phyloP scores from a whole-genome alignment of 2,888 invertebrate species.

The Psylliodes chrysocephalus region DNA sequence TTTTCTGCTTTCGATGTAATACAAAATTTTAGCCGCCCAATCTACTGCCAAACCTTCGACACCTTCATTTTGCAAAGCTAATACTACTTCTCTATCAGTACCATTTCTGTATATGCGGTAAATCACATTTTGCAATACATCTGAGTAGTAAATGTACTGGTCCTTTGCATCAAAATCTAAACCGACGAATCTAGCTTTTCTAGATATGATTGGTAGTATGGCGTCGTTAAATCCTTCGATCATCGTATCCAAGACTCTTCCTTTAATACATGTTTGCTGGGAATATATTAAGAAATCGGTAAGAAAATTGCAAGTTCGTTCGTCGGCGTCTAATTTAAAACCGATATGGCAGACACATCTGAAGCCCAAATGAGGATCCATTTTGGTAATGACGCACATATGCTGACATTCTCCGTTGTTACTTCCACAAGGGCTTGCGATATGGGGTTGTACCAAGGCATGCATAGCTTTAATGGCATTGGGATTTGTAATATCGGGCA shows the following conservation, averaged over 20 bases:
- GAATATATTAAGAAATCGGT: slow-evolving; percentile 94
- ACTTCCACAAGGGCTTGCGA: slow-evolving; percentile 81
- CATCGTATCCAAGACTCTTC: slow-evolving; percentile 87
- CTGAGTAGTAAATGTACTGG: slow-evolving; percentile 95
- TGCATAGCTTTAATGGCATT: slow-evolving; percentile 87
- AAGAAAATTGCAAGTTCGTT: slow-evolving; percentile 83
- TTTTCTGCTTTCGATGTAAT: slow-evolving; percentile 94
- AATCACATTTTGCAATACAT: slow-evolving; percentile 95
- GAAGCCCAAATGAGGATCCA: slow-evolving; percentile 80
- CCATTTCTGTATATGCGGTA: slow-evolving; percentile 84
- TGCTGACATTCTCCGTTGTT: slow-evolving; percentile 93
- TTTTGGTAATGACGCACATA: slow-evolving; percentile 88
- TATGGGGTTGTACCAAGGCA: slow-evolving; percentile 76
- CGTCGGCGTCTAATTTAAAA: slow-evolving; percentile 78
- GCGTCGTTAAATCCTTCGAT: slow-evolving; percentile 94
- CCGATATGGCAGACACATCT: slow-evolving; percentile 94
- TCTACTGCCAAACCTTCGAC: slow-evolving; percentile 96
- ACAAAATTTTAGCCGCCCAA: slow-evolving; percentile 95
- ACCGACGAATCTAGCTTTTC: slow-evolving; percentile 92
- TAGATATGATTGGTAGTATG: slow-evolving; percentile 91
- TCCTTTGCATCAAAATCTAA: slow-evolving; percentile 92
- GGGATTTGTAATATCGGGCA: slow-evolving; percentile 83
- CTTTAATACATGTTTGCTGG: slow-evolving; percentile 92
- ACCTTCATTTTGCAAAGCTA: slow-evolving; percentile 96
- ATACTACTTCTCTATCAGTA: slow-evolving; percentile 84